Evolutionary conservation across 2,113 vertebrate genomes (phyloP), one percentile per base, ranked within the genome.

Genomic region (Pleuronectes platessa): DNA sequence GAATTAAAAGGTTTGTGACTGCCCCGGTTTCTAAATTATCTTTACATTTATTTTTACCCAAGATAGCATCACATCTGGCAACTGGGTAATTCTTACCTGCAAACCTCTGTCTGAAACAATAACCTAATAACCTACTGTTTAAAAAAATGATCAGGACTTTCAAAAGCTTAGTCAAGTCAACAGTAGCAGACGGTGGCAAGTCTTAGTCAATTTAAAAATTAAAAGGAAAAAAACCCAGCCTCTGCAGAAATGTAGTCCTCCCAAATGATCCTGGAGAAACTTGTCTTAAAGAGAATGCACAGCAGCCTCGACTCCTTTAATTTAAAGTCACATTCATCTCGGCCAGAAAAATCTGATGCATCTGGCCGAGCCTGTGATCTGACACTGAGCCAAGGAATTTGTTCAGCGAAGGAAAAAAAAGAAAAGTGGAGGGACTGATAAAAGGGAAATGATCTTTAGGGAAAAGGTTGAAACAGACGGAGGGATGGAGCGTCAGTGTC

Each of bases 331-430:
- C 45, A 70, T 76, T 51, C 60, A 65, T 61, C 53, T 58, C 65
- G 11, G n/a, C 21, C 26, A 42, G 18, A 65, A 68, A 51, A 65
- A 54, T 76, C 45, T 24, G 47, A 79, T 68, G 53, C 61, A 77
- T 66, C 47, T 66, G 61, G 26, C 61, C 61, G 51, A 40, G 47
- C 23, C 47, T 69, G 18, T 61, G 79, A 68, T 76, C 35, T 78
- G 49, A 85, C 58, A 71, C 21, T 0, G 61, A 54, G 76, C 71
- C 80, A 81, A 82, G 65, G 74, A 85, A 86, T 82, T 71, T 83
- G 61, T 21, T 47, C 53, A 37, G 27, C 4, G 6, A 76, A 61
- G 17, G 64, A 65, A 71, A 75, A 71, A 66, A 78, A 27, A n/a
- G n/a, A n/a, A 59, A 17, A 5, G 51, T 5, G 24, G 54, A 76